phyloP scores from a whole-genome alignment of 1,140 invertebrate genomes.

The Drosophila auraria region DNA sequence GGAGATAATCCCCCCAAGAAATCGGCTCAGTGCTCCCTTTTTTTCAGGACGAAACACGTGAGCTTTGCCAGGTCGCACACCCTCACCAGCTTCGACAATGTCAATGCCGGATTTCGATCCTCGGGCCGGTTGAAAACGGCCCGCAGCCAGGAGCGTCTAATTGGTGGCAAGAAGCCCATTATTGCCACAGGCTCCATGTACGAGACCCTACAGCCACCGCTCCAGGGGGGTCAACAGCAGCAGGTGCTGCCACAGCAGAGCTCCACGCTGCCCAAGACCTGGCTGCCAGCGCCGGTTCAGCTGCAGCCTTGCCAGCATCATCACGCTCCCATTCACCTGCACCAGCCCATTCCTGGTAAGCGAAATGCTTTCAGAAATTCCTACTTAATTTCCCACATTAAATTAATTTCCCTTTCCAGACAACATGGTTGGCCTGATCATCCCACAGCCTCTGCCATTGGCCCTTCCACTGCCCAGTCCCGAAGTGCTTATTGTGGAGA shows the following conservation, averaged over 20 bases:
- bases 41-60: conserved; percentile 92
- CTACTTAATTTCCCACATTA: background rate
- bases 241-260: conserved; percentile 53
- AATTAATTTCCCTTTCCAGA: conserved; percentile 22
- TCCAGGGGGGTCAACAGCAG: conserved; percentile 34
- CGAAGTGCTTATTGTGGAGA: conserved; percentile 87
- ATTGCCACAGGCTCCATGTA: conserved; percentile 72
- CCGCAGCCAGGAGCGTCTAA: conserved; percentile 89
- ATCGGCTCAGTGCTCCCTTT: background rate
- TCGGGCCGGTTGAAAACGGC: conserved; percentile 86
- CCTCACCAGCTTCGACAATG: conserved; percentile 92
- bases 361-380: background rate
- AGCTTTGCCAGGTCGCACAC: conserved; percentile 95
- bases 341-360: conserved; percentile 66
- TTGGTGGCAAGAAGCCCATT: conserved; percentile 88
- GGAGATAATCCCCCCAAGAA: background rate
- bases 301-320: conserved; percentile 76
- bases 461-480: conserved; percentile 68
- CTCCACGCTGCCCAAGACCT: conserved; percentile 62
- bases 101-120: conserved; percentile 86
- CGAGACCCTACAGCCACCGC: conserved; percentile 71
- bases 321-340: conserved; percentile 73
- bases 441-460: conserved; percentile 64
- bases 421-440: conserved; percentile 69
- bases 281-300: conserved; percentile 60